Base-by-base conservation (phyloP, 2,888 invertebrate species). In the Monoplex corrugatus region DNA sequence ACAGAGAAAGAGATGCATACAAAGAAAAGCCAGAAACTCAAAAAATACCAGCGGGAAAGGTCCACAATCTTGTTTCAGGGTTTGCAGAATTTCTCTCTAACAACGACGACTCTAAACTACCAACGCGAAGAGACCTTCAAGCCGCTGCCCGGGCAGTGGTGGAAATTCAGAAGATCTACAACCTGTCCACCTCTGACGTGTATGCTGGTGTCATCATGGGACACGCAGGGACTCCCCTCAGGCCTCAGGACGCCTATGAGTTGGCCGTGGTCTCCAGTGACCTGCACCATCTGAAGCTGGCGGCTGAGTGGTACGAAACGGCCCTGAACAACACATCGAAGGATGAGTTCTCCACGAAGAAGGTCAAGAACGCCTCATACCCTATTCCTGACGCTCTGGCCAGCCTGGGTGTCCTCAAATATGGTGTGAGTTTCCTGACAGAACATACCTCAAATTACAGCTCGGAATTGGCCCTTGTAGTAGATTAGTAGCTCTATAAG, bases 131-230 rank as follows among this genome's bases (percentile, higher is more conserved):
- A 6, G 88, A 88, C 23, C 44, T 88, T 19, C 32, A 72, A 16
- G n/a, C 6, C 40, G 40, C 63, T 10, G 68, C 83, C 2, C 50
- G 35, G 16, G 88, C 88, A 0, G 23, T 88, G 82, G 83, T 82
- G 68, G 88, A 88, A 28, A 68, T 88, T 10, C 88, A 88, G 83
- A 57, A 35, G 28, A n/a, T 82, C 45, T 88, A 88, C 68, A 68
- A 83, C 72, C 82, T 88, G 1, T 35, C 83, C 82, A 88, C 88
- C 43, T 38, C 35, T 82, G 83, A 83, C 43, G 0, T 88, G 2
- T 88, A 88, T 72, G 83, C 83, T 5, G 88, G 88, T 1, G 44
- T 32, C 32, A 44, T 88, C 44, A 43, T 83, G 83, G 83, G 83
- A 28, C 83, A 83, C 35, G 28, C 43, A 38, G 88, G 88, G 16